A percentile compares a stretch with the other conserved stretches of the same genome.
Conservation (phyloP, 2,113 vertebrate species). For the Podarcis raffonei region DNA sequence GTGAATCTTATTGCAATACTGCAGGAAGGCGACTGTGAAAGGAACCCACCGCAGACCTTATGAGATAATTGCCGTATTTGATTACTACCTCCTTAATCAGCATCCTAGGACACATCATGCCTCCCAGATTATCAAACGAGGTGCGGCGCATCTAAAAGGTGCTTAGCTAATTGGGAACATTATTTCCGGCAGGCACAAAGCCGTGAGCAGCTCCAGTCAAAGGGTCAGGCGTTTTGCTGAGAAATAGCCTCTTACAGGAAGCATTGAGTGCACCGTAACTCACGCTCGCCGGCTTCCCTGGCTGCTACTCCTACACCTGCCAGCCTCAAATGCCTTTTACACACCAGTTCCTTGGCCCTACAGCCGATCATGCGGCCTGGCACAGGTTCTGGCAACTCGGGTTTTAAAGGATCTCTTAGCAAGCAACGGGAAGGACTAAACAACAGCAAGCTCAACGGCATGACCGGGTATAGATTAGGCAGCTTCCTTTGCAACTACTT, state of each 20-base stretch:
- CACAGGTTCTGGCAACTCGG: not conserved
- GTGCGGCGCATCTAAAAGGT: not conserved
- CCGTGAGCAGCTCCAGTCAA: accelerated
- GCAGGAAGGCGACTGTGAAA: not conserved
- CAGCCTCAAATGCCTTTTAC: not conserved
- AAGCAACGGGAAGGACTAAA: not conserved
- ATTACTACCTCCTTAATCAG: not conserved
- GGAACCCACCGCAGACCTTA: accelerated
- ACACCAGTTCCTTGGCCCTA: not conserved
- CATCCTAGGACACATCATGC: accelerated
- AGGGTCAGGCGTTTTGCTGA: conserved; percentile 13
- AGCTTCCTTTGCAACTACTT: not conserved
- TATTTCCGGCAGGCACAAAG: conserved; percentile 5
- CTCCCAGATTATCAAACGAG: not conserved
- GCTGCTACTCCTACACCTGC: not conserved
- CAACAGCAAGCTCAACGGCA: not conserved
- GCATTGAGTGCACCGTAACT: not conserved
- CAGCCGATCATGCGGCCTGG: no score
- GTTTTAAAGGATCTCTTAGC: not conserved
- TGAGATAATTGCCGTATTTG: not conserved
- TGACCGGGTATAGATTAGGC: not conserved
- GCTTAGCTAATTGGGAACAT: conserved; percentile 1
- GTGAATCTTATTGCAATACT: accelerated
- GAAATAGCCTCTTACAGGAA: not conserved
- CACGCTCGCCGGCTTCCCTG: not conserved